phyloP scores from a whole-genome alignment of 2,797 vertebrate species.

The Melanotaenia pygmaea region DNA sequence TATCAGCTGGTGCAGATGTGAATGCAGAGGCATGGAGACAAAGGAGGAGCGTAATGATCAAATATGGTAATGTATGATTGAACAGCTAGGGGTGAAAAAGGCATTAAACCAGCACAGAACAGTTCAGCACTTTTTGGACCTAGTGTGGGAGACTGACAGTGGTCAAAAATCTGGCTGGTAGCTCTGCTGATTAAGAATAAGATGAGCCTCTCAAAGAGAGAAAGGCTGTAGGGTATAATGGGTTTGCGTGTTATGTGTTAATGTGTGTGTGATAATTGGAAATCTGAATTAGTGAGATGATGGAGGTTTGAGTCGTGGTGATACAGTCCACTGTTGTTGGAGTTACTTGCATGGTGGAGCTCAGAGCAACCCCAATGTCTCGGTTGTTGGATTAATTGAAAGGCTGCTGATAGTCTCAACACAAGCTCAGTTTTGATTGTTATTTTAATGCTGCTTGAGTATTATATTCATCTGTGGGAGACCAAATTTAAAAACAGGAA shows the following conservation, averaged over 20 bases:
- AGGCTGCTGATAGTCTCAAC: conserved; percentile 21
- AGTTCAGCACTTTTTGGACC: conserved; percentile 64
- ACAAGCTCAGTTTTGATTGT: conserved; percentile 24
- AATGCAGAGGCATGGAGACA: conserved; percentile 41
- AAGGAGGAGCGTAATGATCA: conserved; percentile 42
- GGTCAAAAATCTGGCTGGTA: conserved; percentile 46
- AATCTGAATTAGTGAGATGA: conserved; percentile 45
- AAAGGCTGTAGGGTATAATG: conserved; percentile 52
- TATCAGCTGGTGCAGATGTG: conserved; percentile 68
- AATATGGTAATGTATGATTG: conserved; percentile 28
- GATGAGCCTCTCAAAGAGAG: conserved; percentile 40
- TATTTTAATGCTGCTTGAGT: conserved; percentile 26
- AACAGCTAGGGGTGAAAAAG: conserved; percentile 8
- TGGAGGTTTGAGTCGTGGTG: conserved; percentile 23
- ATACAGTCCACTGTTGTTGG: conserved; percentile 14
- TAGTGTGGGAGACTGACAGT: conserved; percentile 78
- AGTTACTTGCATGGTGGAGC: conserved; percentile 5
- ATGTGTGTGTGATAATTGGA: conserved; percentile 30
- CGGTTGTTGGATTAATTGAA: conserved; percentile 20
- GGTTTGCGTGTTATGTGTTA: conserved; percentile 31
- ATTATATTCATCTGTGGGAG: conserved; percentile 17
- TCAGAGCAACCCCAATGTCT: conserved; percentile 14
- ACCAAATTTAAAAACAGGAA: conserved; percentile 5
- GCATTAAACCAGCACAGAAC: background rate
- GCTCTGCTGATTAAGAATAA: conserved; percentile 63